These are phyloP conservation scores for Hippocampus mohnikei DNA, from an alignment of 2,113 vertebrate species.

Conservation along the genomic window DNA sequence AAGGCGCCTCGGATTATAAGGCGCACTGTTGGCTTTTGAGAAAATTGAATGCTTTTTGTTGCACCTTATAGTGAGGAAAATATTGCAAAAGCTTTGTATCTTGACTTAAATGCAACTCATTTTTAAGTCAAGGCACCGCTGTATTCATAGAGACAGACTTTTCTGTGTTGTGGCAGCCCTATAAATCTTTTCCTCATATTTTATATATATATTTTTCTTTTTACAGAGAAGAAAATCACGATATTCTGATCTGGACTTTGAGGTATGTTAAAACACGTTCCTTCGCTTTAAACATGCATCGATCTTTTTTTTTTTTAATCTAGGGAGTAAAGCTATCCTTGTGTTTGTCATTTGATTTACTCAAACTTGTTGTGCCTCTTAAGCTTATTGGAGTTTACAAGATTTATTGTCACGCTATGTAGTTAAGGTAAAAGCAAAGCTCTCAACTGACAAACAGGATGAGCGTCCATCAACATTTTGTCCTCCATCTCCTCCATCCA, in stretches of 20 bases:
- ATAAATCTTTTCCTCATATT: not conserved
- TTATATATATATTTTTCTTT: conserved; percentile 46
- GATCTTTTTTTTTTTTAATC: conserved; percentile 15
- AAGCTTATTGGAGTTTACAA: conserved; percentile 70
- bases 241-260: conserved; percentile 99
- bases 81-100: not conserved
- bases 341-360: conserved; percentile 76
- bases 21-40: too few species aligned
- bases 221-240: conserved; percentile 98
- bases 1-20: too few species aligned
- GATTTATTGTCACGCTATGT: conserved; percentile 68
- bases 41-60: too few species aligned
- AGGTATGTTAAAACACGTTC: conserved; percentile 80
- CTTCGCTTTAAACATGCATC: conserved; percentile 43
- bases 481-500: conserved; percentile 72
- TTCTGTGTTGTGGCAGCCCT: not conserved
- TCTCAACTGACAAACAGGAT: conserved; percentile 73
- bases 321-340: conserved; percentile 58
- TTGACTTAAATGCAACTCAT: not conserved
- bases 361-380: conserved; percentile 71
- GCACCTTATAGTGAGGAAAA: too few species aligned
- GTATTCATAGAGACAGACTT: not conserved
- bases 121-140: not conserved
- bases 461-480: conserved; percentile 68
- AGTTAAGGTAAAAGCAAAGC: conserved; percentile 72